phyloP scores from a whole-genome alignment of 2,113 vertebrate species.

The Rhodinocichla rosea region DNA sequence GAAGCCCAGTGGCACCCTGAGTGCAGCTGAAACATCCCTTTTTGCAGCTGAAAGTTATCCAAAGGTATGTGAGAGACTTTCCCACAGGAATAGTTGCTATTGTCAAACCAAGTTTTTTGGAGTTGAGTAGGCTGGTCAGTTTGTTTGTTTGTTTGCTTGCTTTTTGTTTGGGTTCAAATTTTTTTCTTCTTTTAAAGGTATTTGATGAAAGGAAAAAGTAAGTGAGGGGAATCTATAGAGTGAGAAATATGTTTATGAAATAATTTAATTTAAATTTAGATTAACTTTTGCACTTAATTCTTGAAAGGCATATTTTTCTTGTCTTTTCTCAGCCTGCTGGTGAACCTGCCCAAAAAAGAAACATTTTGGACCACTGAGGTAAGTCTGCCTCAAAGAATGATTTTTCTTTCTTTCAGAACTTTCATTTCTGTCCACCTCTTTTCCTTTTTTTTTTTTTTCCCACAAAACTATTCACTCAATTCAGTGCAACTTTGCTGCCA shows the following conservation, averaged over 20 bases:
- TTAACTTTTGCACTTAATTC: not conserved
- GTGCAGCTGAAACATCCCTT: not conserved
- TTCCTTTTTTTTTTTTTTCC: not conserved
- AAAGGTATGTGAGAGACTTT: not conserved
- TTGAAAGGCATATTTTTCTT: not conserved
- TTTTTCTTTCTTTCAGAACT: not conserved
- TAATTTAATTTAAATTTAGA: not conserved
- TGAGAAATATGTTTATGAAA: not conserved
- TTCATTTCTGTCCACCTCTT: not conserved
- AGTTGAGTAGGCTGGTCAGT: fast-evolving
- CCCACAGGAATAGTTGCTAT: not conserved
- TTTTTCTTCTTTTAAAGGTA: not conserved
- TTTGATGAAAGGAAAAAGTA: not conserved
- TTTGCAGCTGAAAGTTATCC: not conserved
- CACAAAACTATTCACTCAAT: not conserved
- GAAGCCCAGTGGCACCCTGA: not conserved
- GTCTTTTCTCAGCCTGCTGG: not conserved
- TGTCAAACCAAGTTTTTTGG: not conserved
- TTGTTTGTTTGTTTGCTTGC: not conserved
- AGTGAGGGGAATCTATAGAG: not conserved
- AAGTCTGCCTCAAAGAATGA: not conserved
- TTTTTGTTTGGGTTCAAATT: not conserved
- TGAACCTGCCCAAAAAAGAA: not conserved
- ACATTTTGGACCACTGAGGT: not conserved
- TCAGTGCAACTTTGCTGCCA: not conserved